These are phyloP conservation scores for Drosophila quasianomalipes DNA, from an alignment of 2,888 invertebrate genomes.

Conservation along the genomic window DNA sequence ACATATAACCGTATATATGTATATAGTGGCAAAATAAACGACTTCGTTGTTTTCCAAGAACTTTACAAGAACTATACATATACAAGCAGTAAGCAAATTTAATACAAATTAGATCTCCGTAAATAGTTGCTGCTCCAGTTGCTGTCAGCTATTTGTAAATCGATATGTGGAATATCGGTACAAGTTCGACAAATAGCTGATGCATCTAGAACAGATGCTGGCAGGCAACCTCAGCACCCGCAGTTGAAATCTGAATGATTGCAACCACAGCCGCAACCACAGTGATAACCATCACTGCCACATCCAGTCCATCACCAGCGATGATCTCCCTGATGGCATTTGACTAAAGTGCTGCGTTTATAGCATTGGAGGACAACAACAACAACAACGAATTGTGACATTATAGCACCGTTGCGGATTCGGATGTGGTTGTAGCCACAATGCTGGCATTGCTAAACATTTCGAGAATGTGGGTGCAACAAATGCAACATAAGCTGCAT, in stretches of 20 bases:
- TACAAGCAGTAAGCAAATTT: background rate
- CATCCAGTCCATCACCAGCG: slow-evolving; percentile 17
- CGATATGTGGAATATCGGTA: background rate
- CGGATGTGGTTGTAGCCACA: slow-evolving; percentile 1
- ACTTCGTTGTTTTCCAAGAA: background rate
- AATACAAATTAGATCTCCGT: background rate
- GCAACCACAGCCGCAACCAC: slow-evolving; percentile 31
- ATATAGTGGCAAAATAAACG: background rate
- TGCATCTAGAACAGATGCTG: background rate
- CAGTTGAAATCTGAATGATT: slow-evolving; percentile 29
- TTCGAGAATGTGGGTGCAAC: slow-evolving; percentile 4
- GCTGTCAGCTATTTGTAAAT: background rate
- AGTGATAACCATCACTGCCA: slow-evolving; percentile 4
- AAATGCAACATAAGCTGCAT: background rate
- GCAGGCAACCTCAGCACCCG: background rate
- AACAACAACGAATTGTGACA: slow-evolving; percentile 15
- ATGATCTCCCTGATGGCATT: slow-evolving; percentile 43
- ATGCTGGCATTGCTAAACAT: slow-evolving; percentile 1
- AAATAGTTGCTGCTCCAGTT: background rate
- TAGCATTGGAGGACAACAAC: background rate
- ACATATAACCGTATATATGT: background rate
- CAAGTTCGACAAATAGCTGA: slow-evolving; percentile 17
- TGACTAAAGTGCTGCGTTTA: slow-evolving; percentile 21
- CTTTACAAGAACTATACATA: background rate
- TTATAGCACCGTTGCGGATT: slow-evolving; percentile 5